These are phyloP conservation scores for Diadophis punctatus DNA, from an alignment of 2,113 vertebrate genomes.

Conservation along the genomic window DNA sequence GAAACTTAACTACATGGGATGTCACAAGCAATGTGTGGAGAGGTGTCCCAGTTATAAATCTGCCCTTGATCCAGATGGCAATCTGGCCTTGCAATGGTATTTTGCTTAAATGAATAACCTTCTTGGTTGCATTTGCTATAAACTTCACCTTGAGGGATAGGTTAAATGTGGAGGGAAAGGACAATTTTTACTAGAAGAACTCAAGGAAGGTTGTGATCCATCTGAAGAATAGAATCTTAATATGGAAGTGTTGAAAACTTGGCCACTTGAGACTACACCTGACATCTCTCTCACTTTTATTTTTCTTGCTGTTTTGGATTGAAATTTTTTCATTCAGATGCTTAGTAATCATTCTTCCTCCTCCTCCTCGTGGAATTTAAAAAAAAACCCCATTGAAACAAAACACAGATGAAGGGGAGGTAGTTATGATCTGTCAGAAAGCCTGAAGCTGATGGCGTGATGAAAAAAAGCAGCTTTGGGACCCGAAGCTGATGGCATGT, in stretches of 20 bases:
- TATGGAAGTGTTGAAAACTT: too few species aligned
- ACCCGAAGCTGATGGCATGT: not conserved
- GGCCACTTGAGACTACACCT: not conserved
- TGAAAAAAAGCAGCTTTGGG: too few species aligned
- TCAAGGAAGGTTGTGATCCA: not conserved
- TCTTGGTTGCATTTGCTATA: not conserved
- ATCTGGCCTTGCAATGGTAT: too few species aligned
- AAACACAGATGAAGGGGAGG: not conserved
- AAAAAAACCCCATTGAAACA: not conserved
- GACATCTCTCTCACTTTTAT: not conserved
- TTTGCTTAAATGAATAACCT: not conserved
- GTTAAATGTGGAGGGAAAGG: not conserved
- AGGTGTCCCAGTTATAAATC: not conserved
- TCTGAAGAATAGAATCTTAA: not conserved
- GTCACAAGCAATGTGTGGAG: not conserved
- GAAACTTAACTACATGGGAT: not conserved
- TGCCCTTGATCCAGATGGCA: not conserved
- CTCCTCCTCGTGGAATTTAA: not conserved
- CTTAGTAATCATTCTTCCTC: not conserved
- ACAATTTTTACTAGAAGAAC: not conserved
- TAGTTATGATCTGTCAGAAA: not conserved
- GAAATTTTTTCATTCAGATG: not conserved
- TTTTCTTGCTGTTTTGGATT: not conserved
- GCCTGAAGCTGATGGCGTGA: not conserved
- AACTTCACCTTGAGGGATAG: not conserved